Percentiles rank a stretch among this genome's conserved stretches.
phyloP scores from a whole-genome alignment of 2,888 invertebrate species.

The Ecliptopera silaceata region DNA sequence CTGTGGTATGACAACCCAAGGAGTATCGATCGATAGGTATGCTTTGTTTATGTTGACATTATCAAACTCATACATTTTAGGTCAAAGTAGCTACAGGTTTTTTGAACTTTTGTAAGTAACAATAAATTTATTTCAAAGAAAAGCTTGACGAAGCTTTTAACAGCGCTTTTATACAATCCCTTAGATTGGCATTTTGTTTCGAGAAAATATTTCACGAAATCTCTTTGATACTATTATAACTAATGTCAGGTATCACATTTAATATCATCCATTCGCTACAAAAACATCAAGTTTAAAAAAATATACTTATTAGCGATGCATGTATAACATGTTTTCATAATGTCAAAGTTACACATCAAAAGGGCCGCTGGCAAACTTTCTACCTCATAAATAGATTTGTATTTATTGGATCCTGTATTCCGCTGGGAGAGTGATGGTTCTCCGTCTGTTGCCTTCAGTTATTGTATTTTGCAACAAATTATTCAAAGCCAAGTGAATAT shows the following conservation, averaged over 20 bases:
- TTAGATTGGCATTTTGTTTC: not conserved
- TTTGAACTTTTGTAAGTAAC: not conserved
- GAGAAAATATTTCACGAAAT: slow-evolving; percentile 11
- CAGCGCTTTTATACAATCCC: slow-evolving; percentile 10
- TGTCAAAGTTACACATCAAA: not conserved
- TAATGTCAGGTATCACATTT: too few relatives aligned
- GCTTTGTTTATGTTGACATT: not conserved
- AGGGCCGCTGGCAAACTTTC: not conserved
- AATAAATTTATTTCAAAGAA: slow-evolving; percentile 1
- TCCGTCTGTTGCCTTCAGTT: slow-evolving; percentile 10
- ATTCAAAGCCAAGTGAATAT: slow-evolving; percentile 17
- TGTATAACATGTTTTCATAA: not conserved
- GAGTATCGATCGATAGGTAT: slow-evolving; percentile 4
- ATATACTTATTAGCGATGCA: slow-evolving; percentile 6
- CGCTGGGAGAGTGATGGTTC: slow-evolving; percentile 9
- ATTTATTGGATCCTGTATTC: slow-evolving; percentile 13
- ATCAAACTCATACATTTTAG: slow-evolving; percentile 4
- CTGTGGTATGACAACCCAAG: slow-evolving; percentile 6
- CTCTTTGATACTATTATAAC: not conserved
- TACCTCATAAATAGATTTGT: not conserved
- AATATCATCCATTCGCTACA: too few relatives aligned
- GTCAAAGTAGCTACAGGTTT: not conserved
- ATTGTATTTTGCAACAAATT: slow-evolving; percentile 9
- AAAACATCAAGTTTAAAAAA: too few relatives aligned
- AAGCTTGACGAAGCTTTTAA: slow-evolving; percentile 1